Base-by-base conservation (phyloP, 1,140 invertebrate species). In the Himalopsyche phryganea region DNA sequence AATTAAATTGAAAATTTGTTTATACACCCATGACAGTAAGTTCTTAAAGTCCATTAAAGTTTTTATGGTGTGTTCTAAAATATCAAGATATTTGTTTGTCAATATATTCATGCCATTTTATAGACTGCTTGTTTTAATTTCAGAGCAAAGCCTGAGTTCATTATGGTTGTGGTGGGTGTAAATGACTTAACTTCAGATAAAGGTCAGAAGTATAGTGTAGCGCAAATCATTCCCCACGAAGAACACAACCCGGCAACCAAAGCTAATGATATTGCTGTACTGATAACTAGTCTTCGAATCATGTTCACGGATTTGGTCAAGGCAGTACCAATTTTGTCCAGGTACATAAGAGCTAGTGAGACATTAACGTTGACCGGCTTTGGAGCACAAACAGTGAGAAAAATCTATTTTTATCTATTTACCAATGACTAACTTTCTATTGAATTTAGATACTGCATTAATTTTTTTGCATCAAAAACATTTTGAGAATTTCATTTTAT, bases 241-340 rank as follows among this genome's bases (percentile, higher is more conserved):
- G 14, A 38, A 18, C 56, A 63, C 15, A 53, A 20, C 35, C 17
- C 19, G 28, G 57, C 40, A 33, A 56, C 57, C 13, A 63, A 63
- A 42, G 47, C 56, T 42, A 58, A 63, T 18, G 61, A 63, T 38
- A 56, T 63, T 15, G 56, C 61, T 9, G 36, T 63, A 18, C 15
- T 63, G 40, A 35, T 59, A 7, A 59, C 61, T 13, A 6, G 3
- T 14, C 41, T 9, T 19, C n/a, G 19, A 7, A 59, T 63, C 13
- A 20, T 13, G 15, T 47, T 59, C 17, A 38, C 48, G 32, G 49
- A 52, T 32, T 11, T 36, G 1, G 44, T 54, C 2, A 11, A 44
- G 11, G 40, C 45, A 6, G 36, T 63, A 4, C 18, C 13, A 13
- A 9, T 63, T n/a, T 38, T 35, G 13, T 10, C 2, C 1, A 18